phyloP scores from a whole-genome alignment of 2,113 vertebrate species.

The Butorides virescens region DNA sequence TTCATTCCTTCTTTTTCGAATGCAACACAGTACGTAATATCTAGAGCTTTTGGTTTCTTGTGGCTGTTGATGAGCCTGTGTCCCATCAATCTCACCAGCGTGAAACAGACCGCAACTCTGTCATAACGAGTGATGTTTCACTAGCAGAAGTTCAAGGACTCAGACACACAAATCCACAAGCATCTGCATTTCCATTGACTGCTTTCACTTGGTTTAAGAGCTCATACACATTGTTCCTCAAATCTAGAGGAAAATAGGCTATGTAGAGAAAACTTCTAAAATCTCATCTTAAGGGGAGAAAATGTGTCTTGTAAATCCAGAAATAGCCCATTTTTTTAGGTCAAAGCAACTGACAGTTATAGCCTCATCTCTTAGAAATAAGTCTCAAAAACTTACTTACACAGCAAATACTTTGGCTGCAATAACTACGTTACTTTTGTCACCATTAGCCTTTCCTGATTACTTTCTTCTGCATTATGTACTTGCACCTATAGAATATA shows the following conservation, averaged over 20 bases:
- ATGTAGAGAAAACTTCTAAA: neutral
- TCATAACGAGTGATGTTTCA: neutral
- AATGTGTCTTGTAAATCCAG: neutral
- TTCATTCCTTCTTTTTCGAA: neutral
- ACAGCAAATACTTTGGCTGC: neutral
- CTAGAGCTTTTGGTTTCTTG: neutral
- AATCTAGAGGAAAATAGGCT: neutral
- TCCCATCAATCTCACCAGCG: neutral
- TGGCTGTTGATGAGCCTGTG: neutral
- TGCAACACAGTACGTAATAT: fast-evolving
- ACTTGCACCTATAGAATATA: neutral
- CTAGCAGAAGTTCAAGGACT: neutral
- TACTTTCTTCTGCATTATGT: neutral
- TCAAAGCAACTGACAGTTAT: neutral
- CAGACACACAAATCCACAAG: neutral
- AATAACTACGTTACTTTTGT: neutral
- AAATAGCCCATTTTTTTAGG: neutral
- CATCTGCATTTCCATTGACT: neutral
- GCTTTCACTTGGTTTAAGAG: neutral
- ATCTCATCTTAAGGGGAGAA: neutral
- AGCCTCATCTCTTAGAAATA: neutral
- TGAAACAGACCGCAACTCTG: neutral
- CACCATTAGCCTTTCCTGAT: neutral
- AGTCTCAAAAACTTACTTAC: neutral
- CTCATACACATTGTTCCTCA: neutral